These are phyloP conservation scores for Typhlichthys eigenmanni DNA, from an alignment of 2,797 vertebrate genomes.

Conservation along the genomic window DNA sequence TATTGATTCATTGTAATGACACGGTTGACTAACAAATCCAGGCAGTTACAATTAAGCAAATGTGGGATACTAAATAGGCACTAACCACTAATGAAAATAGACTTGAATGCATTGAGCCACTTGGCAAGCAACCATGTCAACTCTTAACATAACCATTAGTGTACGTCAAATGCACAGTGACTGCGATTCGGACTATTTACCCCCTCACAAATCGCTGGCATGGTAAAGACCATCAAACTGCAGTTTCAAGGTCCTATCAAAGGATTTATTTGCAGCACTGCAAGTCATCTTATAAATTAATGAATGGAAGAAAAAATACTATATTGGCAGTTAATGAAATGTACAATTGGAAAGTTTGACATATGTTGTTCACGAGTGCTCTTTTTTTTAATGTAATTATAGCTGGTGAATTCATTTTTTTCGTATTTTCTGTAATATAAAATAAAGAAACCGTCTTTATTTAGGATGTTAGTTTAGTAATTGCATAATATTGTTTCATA, in stretches of 20 bases:
- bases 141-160: constrained; percentile 48
- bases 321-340: no score
- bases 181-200: constrained; percentile 14
- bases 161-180: constrained; percentile 23
- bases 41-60: constrained; percentile 7
- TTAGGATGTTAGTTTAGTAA: no score
- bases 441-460: no score
- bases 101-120: constrained; percentile 39
- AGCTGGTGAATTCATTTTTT: no score
- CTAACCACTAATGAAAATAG: constrained; percentile 51
- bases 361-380: no score
- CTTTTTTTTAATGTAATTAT: no score
- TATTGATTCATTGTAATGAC: constrained; percentile 13
- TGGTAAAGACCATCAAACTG: constrained; percentile 38
- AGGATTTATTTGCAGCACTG: constrained; percentile 35
- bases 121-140: constrained; percentile 34
- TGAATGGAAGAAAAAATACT: constrained; percentile 18
- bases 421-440: no score
- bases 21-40: constrained; percentile 18
- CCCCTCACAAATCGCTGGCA: constrained; percentile 16
- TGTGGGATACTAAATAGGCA: constrained; percentile 21
- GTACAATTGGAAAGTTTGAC: no score
- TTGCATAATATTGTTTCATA: no score
- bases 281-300: constrained; percentile 23
- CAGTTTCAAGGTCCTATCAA: constrained; percentile 43